A percentile compares a stretch with the other conserved stretches of the same genome.
Evolutionary conservation across 2,797 vertebrate genomes (phyloP).

Genomic region (Onychomys arenicola): DNA sequence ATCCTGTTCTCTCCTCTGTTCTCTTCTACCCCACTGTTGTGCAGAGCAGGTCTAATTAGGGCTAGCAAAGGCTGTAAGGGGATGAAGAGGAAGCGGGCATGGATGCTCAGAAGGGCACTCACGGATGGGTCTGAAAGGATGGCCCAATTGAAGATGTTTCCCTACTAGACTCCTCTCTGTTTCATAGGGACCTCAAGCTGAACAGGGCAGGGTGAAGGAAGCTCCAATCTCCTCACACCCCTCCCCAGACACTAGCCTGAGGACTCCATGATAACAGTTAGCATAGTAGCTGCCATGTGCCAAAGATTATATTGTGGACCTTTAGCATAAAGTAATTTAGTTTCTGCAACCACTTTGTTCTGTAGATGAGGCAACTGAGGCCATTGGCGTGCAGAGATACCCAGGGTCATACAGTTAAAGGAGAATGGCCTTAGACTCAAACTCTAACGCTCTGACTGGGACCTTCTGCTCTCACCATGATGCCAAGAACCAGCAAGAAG

Average conservation of each 20-base stretch:
- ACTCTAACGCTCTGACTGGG: background rate
- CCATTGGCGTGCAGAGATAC: background rate
- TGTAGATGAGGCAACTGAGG: slow-evolving; percentile 29
- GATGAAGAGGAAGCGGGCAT: too few relatives aligned
- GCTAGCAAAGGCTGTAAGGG: background rate
- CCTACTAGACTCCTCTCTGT: background rate
- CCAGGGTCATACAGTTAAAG: background rate
- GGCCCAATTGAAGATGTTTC: background rate
- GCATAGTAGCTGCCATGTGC: background rate
- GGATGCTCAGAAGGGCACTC: background rate
- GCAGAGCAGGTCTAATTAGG: background rate
- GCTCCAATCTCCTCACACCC: background rate
- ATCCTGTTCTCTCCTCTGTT: background rate
- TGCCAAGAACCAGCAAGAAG: background rate
- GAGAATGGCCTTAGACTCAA: background rate
- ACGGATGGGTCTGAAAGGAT: background rate
- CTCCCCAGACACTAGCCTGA: background rate
- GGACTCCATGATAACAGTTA: background rate
- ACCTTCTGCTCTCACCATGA: background rate
- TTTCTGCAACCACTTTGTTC: background rate
- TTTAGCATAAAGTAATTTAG: background rate
- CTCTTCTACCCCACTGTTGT: background rate
- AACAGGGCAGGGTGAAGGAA: too few relatives aligned
- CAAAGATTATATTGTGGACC: background rate
- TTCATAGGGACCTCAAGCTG: background rate